Base-by-base conservation (phyloP, 2,888 invertebrate genomes). In the Elegia similella region DNA sequence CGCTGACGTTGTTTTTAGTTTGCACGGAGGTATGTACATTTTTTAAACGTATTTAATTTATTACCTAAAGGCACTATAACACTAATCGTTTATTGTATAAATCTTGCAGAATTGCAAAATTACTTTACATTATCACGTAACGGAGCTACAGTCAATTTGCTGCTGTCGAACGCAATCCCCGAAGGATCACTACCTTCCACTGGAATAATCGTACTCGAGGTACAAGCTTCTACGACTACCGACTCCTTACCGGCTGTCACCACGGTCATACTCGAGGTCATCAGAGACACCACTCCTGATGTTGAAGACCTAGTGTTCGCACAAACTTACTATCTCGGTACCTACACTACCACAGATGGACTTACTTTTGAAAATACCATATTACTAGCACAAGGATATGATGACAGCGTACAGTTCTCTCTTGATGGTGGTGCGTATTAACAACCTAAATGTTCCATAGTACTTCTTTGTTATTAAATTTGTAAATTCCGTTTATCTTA, bases 321-420 rank as follows among this genome's bases (percentile, higher is more conserved):
- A 17, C 59, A 66, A 52, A 30, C 69, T 6, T 76, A 65, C 56
- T 79, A 77, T 58, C 68, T 68, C 2, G 79, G 78, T 8, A 56
- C 61, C 12, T 77, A 71, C 55, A 62, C 62, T 12, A 65, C 59
- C 48, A 29, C 43, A 6, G 60, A 7, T 7, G 69, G 70, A 3
- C 63, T 79, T 6, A 23, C 16, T 1, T 68, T 77, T 29, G 56
- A 62, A 0, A 61, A 64, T 7, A 58, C 62, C 6, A 73, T 78
- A 43, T 60, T 63, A 0, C 58, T 80, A 5, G 32, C 59, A 2
- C 29, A 65, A 43, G 78, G 75, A 10, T 73, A 67, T 52, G 70
- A 75, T 34, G 59, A 60, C 0, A 59, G 43, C 10, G 70, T 78
- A 0, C 34, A 50, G 16, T 77, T 75, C 52, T 43, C n/a, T 6